Evolutionary conservation across 2,888 invertebrate genomes (phyloP).

Genomic region (Crossocerus cetratus): DNA sequence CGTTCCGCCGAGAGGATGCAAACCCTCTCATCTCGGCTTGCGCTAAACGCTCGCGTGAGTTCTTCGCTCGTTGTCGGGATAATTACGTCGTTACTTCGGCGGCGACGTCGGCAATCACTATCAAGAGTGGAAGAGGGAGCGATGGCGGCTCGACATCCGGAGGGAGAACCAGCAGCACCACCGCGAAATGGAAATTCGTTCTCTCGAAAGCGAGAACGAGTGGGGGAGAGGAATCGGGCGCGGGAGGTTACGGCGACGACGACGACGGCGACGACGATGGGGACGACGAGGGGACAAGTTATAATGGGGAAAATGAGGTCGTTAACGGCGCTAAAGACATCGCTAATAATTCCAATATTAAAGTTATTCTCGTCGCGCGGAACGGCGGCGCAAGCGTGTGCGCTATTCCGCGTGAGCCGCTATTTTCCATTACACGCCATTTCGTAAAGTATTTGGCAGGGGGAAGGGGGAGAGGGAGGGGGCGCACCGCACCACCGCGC

Average conservation of each 20-base stretch:
- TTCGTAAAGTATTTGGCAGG: too few species aligned
- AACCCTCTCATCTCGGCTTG: conserved; percentile 15
- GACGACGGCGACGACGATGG: background rate
- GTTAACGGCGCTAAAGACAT: conserved; percentile 34
- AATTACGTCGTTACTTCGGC: conserved; percentile 42
- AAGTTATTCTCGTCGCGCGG: conserved; percentile 20
- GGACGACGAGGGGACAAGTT: background rate
- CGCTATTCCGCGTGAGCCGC: too few species aligned
- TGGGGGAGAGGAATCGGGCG: too few species aligned
- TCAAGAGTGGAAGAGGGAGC: background rate
- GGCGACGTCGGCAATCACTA: conserved; percentile 21
- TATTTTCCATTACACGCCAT: too few species aligned
- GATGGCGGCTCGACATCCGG: conserved; percentile 5
- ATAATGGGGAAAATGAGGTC: conserved; percentile 38
- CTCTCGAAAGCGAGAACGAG: conserved; percentile 9
- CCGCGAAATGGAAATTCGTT: conserved; percentile 30
- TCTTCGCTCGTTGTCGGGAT: conserved; percentile 20
- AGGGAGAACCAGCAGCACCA: conserved; percentile 5
- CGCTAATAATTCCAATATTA: conserved; percentile 35
- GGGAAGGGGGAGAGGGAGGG: too few species aligned
- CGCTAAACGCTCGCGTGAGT: conserved; percentile 32
- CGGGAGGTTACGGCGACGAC: too few species aligned
- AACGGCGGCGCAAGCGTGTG: too few species aligned
- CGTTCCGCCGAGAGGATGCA: background rate
- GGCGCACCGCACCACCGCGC: too few species aligned